These are phyloP conservation scores for Meteorus colon DNA, from an alignment of 2,888 invertebrate genomes.

Conservation along the genomic window DNA sequence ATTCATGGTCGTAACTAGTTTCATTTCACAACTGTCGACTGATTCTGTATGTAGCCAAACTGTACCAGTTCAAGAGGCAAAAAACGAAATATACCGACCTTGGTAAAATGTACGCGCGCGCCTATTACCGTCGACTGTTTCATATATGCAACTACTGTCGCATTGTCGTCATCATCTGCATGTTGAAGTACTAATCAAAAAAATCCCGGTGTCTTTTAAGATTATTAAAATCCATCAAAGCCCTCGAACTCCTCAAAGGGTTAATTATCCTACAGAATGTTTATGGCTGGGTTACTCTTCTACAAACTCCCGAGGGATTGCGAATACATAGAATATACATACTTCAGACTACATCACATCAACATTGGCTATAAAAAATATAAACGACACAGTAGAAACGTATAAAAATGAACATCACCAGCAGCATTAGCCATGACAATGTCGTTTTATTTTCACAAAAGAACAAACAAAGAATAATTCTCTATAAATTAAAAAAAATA, in stretches of 20 bases:
- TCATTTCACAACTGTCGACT: neutral
- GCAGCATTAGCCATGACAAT: constrained; percentile 5
- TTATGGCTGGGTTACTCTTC: constrained; percentile 65
- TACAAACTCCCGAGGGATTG: constrained; percentile 51
- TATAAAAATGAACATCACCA: constrained; percentile 4
- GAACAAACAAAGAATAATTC: neutral
- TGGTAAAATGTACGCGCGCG: constrained; percentile 5
- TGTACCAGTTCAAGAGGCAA: constrained; percentile 12
- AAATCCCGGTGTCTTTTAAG: constrained; percentile 68
- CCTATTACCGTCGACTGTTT: constrained; percentile 4
- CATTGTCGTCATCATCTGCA: constrained; percentile 62
- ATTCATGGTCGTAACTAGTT: neutral
- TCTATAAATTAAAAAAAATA: neutral
- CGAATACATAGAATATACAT: constrained; percentile 48
- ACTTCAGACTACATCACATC: neutral
- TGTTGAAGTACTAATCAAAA: constrained; percentile 66
- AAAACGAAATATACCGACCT: neutral
- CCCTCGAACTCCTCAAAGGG: constrained; percentile 71
- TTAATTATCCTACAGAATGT: constrained; percentile 71
- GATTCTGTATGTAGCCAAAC: neutral
- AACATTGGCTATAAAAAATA: constrained; percentile 13
- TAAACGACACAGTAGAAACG: constrained; percentile 10
- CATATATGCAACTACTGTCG: constrained; percentile 48
- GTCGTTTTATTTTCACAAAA: neutral
- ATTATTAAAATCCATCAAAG: constrained; percentile 71